These are phyloP conservation scores for Ischnus inquisitorius DNA, from an alignment of 2,888 invertebrate genomes.

Conservation along the genomic window DNA sequence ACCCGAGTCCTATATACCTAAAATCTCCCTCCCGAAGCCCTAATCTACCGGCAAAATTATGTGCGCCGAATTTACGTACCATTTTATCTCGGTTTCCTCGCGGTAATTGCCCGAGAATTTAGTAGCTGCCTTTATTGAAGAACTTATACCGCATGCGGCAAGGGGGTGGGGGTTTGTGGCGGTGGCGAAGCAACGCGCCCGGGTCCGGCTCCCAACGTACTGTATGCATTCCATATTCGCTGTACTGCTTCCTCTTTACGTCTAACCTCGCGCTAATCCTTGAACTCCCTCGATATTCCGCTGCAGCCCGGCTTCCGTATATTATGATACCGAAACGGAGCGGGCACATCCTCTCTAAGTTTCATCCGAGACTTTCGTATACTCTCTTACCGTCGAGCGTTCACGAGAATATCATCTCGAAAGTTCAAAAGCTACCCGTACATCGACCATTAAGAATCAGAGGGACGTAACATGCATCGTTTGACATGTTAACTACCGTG, in stretches of 20 bases:
- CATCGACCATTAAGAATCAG: no score
- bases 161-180: neutral
- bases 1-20: neutral
- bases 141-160: conserved; percentile 40
- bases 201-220: conserved; percentile 31
- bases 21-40: neutral
- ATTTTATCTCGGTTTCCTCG: conserved; percentile 64
- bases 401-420: conserved; percentile 42
- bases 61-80: conserved; percentile 53
- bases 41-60: conserved; percentile 57
- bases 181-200: neutral
- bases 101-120: conserved; percentile 65
- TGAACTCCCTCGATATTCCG: conserved; percentile 56
- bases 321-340: conserved; percentile 49
- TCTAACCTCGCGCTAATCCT: conserved; percentile 46
- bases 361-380: conserved; percentile 45
- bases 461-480: no score
- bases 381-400: conserved; percentile 34
- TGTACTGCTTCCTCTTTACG: conserved; percentile 27
- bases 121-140: conserved; percentile 61
- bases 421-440: conserved; percentile 30
- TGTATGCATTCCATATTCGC: conserved; percentile 27
- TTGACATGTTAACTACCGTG: no score
- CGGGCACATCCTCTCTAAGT: conserved; percentile 44
- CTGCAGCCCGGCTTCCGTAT: conserved; percentile 42